These are phyloP conservation scores for Eubasilissa splendida DNA, from an alignment of 2,888 invertebrate genomes.

Conservation along the genomic window DNA sequence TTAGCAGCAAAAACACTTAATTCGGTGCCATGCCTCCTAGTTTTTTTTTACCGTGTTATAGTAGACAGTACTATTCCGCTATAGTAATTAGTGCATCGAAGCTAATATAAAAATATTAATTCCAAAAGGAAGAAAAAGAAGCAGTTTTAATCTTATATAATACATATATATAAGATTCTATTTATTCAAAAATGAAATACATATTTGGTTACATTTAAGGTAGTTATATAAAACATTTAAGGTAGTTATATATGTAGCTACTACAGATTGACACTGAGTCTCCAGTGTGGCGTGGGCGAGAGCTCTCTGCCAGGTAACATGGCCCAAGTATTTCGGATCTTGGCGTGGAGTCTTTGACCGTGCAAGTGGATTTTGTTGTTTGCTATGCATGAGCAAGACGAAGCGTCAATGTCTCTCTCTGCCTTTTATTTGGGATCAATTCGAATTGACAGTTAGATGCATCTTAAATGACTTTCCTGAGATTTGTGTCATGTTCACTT, in stretches of 20 bases:
- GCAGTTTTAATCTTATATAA: no score
- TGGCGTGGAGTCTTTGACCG: constrained; percentile 44
- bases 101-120: no score
- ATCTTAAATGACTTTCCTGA: constrained; percentile 10
- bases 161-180: no score
- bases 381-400: background rate
- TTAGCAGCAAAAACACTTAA: no score
- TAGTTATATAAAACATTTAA: background rate
- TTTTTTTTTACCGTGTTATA: no score
- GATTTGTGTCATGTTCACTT: background rate
- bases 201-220: no score
- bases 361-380: constrained; percentile 45
- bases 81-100: no score
- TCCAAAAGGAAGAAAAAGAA: no score
- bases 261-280: background rate
- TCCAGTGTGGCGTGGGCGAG: constrained; percentile 17
- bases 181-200: no score
- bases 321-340: constrained; percentile 16
- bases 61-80: no score
- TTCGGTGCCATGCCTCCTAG: no score
- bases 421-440: background rate
- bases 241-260: background rate
- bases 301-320: constrained; percentile 28
- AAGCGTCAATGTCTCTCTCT: constrained; percentile 30
- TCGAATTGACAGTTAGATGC: constrained; percentile 23